A percentile compares a stretch with the other conserved stretches of the same genome.
phyloP scores from a whole-genome alignment of 2,888 invertebrate species.

The Parnassius apollo region DNA sequence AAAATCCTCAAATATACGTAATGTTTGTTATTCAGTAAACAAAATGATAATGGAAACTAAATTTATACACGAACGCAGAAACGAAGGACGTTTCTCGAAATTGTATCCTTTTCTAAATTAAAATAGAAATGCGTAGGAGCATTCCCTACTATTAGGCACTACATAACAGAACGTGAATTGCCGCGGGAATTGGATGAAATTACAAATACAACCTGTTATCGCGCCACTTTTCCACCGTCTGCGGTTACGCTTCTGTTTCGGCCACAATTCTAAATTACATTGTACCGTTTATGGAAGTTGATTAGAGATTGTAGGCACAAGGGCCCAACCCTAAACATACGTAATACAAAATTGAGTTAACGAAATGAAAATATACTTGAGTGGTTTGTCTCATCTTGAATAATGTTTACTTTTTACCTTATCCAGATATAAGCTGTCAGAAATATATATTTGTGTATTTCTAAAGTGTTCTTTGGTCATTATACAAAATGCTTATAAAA shows the following conservation, averaged over 20 bases:
- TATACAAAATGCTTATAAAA: too few species aligned
- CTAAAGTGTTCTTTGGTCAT: too few species aligned
- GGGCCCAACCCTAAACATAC: background rate
- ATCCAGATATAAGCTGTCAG: background rate
- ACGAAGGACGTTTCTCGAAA: conserved; percentile 13
- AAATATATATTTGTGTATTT: too few species aligned
- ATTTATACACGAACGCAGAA: background rate
- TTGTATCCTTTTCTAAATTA: conserved; percentile 10
- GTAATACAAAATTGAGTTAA: background rate
- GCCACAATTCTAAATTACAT: conserved; percentile 2
- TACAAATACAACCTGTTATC: conserved; percentile 13
- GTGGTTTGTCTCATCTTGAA: too few species aligned
- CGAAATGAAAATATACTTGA: background rate
- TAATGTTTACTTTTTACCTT: background rate
- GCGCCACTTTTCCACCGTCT: conserved; percentile 2
- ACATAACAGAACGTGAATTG: conserved; percentile 7
- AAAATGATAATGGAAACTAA: conserved; percentile 3
- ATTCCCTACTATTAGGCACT: background rate
- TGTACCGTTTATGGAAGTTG: conserved; percentile 5
- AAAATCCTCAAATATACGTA: too few species aligned
- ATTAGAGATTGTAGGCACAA: conserved; percentile 11
- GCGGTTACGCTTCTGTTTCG: background rate
- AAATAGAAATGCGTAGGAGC: conserved; percentile 17
- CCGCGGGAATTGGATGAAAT: conserved; percentile 11
- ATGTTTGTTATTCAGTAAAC: too few species aligned